These are phyloP conservation scores for Thecophora atra DNA, from an alignment of 2,888 invertebrate genomes.

Conservation along the genomic window DNA sequence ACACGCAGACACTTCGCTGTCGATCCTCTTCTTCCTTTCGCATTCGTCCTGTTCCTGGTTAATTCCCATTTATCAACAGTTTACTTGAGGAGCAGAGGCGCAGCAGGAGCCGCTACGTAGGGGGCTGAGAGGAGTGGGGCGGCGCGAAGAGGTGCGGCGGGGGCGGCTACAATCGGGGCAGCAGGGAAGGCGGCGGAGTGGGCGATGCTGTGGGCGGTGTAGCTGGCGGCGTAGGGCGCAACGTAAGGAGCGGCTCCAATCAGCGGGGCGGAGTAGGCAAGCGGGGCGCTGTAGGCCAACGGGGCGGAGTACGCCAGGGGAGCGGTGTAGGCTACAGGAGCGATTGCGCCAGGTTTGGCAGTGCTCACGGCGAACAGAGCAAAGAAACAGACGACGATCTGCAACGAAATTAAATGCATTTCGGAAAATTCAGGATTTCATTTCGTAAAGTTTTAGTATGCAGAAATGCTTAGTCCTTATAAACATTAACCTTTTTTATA, in stretches of 20 bases:
- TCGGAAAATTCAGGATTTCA: not conserved
- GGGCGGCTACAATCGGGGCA: constrained; percentile 34
- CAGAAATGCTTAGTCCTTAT: no score
- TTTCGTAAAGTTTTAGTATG: not conserved
- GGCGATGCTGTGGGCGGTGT: constrained; percentile 54
- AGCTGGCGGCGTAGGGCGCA: constrained; percentile 59
- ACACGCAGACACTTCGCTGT: no score
- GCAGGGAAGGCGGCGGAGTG: constrained; percentile 53
- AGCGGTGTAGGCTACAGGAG: constrained; percentile 30
- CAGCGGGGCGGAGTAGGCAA: constrained; percentile 41
- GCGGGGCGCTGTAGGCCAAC: constrained; percentile 41
- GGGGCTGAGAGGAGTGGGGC: constrained; percentile 7
- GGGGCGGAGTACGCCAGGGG: constrained; percentile 40
- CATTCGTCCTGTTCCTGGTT: not conserved
- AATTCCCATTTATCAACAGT: not conserved
- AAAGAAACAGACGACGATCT: constrained; percentile 56
- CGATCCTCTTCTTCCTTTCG: no score
- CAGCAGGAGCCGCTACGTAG: constrained; percentile 1
- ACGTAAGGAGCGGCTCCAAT: constrained; percentile 57
- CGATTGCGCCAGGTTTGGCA: constrained; percentile 51
- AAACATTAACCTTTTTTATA: no score
- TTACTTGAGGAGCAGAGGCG: constrained; percentile 27
- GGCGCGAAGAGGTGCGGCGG: not conserved
- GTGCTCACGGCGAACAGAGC: constrained; percentile 55
- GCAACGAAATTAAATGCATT: not conserved